Base-by-base conservation (phyloP, 2,113 vertebrate genomes). In the Fregetta grallaria region DNA sequence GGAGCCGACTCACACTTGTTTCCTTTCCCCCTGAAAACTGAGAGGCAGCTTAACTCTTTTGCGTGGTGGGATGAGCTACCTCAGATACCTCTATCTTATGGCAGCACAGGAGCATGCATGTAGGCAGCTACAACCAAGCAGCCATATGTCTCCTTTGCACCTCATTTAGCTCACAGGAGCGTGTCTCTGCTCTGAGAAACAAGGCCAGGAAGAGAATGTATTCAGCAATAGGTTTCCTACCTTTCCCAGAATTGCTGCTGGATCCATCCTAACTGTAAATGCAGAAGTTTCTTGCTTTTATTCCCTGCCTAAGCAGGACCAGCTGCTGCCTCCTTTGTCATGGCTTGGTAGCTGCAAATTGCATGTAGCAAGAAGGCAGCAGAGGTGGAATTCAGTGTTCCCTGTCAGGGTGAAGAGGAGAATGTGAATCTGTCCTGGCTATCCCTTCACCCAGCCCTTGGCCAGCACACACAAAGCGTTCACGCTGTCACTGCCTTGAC, bases 401-500 rank as follows among this genome's bases (percentile, higher is more conserved):
- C n/a, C 34, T n/a, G 49, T 12, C 2, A 4, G n/a, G 42, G 18
- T 16, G 32, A 42, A 29, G 44, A 27, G 27, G 32, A 36, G 47
- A 47, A 30, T 22, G 58, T 42, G 21, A 25, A 13, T 68, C 36
- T 34, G 27, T 34, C 44, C 36, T 26, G 27, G 34, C 18, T 26
- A 27, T 40, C n/a, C 36, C 29, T 65, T 67, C 50, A 3, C 13
- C 67, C 40, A 15, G 15, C 44, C 29, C 56, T 42, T 21, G 30
- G 50, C 40, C 53, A 29, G 56, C 25, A 6, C 0, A 2, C 13
- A 5, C 44, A 3, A 27, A 29, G 36, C 1, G 25, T 20, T 42
- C 47, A 10, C 32, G 0, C 10, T 36, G 40, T 25, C 70, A 3
- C 44, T 47, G 22, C 79, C 34, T 40, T 20, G 15, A 20, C 53